phyloP scores from a whole-genome alignment of 1,140 invertebrate species.

The Ephestia elutella region DNA sequence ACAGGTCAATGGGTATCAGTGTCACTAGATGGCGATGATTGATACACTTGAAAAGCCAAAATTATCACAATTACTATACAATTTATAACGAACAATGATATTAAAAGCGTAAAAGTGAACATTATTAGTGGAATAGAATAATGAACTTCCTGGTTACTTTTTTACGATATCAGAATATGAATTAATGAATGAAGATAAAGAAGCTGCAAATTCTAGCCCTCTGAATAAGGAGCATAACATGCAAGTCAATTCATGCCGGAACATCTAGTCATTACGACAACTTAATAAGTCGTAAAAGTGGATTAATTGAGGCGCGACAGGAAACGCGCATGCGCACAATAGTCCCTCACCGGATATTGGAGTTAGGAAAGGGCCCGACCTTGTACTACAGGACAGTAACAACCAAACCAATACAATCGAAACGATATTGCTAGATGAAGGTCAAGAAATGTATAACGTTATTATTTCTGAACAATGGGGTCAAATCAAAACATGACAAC shows the following conservation, averaged over 20 bases:
- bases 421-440: constrained; percentile 16
- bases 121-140: not conserved
- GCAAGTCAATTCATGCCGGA: constrained; percentile 17
- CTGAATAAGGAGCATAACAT: no score
- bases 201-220: no score
- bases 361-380: constrained; percentile 54
- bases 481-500: constrained; percentile 11
- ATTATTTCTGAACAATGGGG: constrained; percentile 7
- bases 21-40: constrained; percentile 14
- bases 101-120: no score
- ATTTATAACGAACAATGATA: no score
- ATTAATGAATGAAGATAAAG: no score
- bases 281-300: constrained; percentile 51
- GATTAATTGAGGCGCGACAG: constrained; percentile 55
- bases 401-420: constrained; percentile 9
- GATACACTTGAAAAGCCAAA: not conserved
- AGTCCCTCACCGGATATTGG: constrained; percentile 46
- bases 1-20: constrained; percentile 24
- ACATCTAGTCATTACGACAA: constrained; percentile 36
- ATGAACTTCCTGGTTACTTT: not conserved
- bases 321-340: constrained; percentile 43
- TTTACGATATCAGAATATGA: no score
- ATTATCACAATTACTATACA: not conserved
- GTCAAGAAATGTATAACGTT: constrained; percentile 18
- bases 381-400: constrained; percentile 27